A percentile compares a stretch with the other conserved stretches of the same genome.
Conservation (phyloP, 2,888 invertebrate species). For the Antheraea yamamai region DNA sequence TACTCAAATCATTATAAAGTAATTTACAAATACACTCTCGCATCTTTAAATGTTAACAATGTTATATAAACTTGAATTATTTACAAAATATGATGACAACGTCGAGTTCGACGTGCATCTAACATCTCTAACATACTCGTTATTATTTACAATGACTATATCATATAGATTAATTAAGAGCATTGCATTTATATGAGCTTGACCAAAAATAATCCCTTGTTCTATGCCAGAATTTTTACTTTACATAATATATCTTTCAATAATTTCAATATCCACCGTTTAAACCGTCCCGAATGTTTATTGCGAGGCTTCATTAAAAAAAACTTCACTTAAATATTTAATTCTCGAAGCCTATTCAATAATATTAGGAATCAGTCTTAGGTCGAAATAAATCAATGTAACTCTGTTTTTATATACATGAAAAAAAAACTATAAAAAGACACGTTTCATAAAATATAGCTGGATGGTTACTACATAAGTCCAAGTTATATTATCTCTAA, state of each 20-base stretch:
- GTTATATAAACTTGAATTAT: conserved; percentile 73
- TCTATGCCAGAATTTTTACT: conserved; percentile 44
- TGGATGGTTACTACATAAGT: conserved; percentile 10
- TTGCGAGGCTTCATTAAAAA: conserved; percentile 41
- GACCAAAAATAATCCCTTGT: conserved; percentile 75
- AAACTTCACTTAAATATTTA: conserved; percentile 34
- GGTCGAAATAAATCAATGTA: conserved; percentile 62
- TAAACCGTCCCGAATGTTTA: conserved; percentile 47
- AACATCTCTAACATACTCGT: conserved; percentile 69
- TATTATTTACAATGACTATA: conserved; percentile 81
- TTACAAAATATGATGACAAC: conserved; percentile 76
- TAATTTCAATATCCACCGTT: conserved; percentile 36
- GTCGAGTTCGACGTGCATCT: conserved; percentile 55
- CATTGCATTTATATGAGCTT: conserved; percentile 77
- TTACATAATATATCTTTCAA: conserved; percentile 24
- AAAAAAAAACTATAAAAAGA: conserved; percentile 18
- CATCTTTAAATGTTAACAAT: conserved; percentile 71
- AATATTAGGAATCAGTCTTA: conserved; percentile 74
- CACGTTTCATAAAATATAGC: background rate
- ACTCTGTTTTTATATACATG: conserved; percentile 41
- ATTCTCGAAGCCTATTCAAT: conserved; percentile 54
- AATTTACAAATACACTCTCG: conserved; percentile 78
- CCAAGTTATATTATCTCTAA: background rate
- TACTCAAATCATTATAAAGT: conserved; percentile 74
- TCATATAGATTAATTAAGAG: conserved; percentile 71